Evolutionary conservation across 2,888 invertebrate species (phyloP).

Genomic region (Drosophila niveifrons): DNA sequence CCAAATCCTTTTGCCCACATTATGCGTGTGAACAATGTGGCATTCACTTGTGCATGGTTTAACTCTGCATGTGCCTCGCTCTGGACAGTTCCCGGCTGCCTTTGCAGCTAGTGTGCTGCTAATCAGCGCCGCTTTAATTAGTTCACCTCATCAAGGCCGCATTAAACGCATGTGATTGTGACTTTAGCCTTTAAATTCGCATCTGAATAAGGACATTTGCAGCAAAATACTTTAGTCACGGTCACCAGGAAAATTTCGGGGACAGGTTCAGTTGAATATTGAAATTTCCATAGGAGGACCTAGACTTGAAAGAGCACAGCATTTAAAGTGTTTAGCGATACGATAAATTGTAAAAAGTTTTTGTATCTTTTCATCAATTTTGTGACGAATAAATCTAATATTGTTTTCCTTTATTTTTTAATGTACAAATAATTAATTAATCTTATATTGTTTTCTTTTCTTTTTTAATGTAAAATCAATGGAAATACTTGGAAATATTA

Average conservation of each 20-base stretch:
- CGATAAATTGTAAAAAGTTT: background rate
- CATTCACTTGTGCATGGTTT: constrained; percentile 70
- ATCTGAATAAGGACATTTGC: constrained; percentile 28
- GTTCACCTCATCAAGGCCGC: constrained; percentile 79
- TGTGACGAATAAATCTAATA: too few relatives aligned
- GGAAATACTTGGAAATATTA: background rate
- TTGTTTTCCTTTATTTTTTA: too few relatives aligned
- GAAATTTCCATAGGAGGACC: background rate
- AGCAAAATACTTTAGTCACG: constrained; percentile 50
- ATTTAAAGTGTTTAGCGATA: background rate
- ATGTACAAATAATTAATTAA: too few relatives aligned
- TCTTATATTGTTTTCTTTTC: too few relatives aligned
- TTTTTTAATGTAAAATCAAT: too few relatives aligned
- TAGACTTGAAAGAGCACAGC: background rate
- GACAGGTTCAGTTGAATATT: constrained; percentile 19
- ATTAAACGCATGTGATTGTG: constrained; percentile 49
- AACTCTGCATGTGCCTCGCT: constrained; percentile 57
- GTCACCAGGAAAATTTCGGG: constrained; percentile 1
- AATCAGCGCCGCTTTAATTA: constrained; percentile 78
- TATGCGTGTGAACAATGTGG: constrained; percentile 84
- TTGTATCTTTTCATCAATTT: too few relatives aligned
- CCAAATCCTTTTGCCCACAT: constrained; percentile 77
- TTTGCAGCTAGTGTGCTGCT: constrained; percentile 49
- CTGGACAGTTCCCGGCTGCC: constrained; percentile 32
- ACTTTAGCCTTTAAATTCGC: constrained; percentile 44